phyloP scores from a whole-genome alignment of 1,140 invertebrate genomes.

The Oryzaephilus surinamensis region DNA sequence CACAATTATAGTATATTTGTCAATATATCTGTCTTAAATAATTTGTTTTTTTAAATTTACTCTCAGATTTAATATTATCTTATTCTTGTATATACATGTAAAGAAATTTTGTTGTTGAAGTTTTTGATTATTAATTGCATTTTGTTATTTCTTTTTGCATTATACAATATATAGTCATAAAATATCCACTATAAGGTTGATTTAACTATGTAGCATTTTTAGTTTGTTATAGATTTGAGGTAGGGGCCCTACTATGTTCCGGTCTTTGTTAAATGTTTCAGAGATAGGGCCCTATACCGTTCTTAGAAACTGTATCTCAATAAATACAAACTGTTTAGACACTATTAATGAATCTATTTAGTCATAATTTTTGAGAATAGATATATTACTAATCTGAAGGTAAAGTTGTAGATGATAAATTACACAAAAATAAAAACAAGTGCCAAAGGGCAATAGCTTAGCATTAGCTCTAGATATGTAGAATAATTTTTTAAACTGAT shows the following conservation, averaged over 20 bases:
- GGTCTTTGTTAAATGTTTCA: too few relatives aligned
- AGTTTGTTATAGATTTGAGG: too few relatives aligned
- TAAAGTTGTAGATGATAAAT: background rate
- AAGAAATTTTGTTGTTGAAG: constrained; percentile 11
- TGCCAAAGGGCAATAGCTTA: constrained; percentile 26
- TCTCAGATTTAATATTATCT: constrained; percentile 5
- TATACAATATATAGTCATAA: too few relatives aligned
- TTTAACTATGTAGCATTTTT: too few relatives aligned
- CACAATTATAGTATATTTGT: constrained; percentile 7
- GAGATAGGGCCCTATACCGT: too few relatives aligned
- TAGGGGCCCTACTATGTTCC: too few relatives aligned
- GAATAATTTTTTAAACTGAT: constrained; percentile 3
- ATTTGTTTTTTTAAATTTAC: background rate
- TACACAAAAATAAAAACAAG: constrained; percentile 1
- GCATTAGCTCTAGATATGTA: constrained; percentile 14
- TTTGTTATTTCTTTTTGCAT: constrained; percentile 3
- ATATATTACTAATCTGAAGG: background rate
- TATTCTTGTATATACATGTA: constrained; percentile 12
- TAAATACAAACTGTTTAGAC: too few relatives aligned
- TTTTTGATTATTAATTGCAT: constrained; percentile 1
- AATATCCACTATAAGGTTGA: too few relatives aligned
- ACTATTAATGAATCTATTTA: background rate
- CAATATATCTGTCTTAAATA: background rate
- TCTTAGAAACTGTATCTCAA: too few relatives aligned
- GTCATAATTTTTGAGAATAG: background rate